A percentile compares a stretch with the other conserved stretches of the same genome.
These are phyloP conservation scores for Bugulina stolonifera DNA, from an alignment of 2,888 invertebrate species.

Conservation along the genomic window DNA sequence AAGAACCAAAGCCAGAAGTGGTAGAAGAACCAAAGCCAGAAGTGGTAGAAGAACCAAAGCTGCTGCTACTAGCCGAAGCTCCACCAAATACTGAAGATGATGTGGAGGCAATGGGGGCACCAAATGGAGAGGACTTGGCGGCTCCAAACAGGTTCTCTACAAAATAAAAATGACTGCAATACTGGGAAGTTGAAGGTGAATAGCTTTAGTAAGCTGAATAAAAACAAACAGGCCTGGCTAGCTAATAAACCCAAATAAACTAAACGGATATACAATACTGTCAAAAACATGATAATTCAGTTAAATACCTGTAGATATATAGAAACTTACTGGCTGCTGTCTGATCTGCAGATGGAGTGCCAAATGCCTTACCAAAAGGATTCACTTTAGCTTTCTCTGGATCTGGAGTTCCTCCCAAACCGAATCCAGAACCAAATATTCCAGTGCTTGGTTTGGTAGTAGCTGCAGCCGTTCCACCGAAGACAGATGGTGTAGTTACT, in stretches of 20 bases:
- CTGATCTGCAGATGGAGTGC: neutral
- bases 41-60: neutral
- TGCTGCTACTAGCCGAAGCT: neutral
- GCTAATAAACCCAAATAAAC: too few species aligned
- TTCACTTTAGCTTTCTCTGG: slow-evolving; percentile 26
- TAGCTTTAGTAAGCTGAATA: too few species aligned
- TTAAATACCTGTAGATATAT: too few species aligned
- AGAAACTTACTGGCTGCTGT: slow-evolving; percentile 18
- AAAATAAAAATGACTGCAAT: too few species aligned
- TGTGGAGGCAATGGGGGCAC: neutral
- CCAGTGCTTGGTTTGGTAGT: neutral
- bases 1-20: slow-evolving; percentile 4
- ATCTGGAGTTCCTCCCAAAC: slow-evolving; percentile 24
- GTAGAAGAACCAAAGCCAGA: neutral
- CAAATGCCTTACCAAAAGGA: slow-evolving; percentile 22
- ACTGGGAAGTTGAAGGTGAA: too few species aligned
- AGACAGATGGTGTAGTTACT: neutral
- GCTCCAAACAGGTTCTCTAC: slow-evolving; percentile 17
- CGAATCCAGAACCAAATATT: neutral
- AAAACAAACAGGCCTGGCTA: too few species aligned
- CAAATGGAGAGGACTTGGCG: slow-evolving; percentile 17
- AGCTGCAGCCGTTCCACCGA: neutral
- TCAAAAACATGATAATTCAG: too few species aligned
- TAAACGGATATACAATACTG: too few species aligned
- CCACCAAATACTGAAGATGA: neutral